Conservation (phyloP, 2,797 vertebrate genomes). For the Champsocephalus esox region DNA sequence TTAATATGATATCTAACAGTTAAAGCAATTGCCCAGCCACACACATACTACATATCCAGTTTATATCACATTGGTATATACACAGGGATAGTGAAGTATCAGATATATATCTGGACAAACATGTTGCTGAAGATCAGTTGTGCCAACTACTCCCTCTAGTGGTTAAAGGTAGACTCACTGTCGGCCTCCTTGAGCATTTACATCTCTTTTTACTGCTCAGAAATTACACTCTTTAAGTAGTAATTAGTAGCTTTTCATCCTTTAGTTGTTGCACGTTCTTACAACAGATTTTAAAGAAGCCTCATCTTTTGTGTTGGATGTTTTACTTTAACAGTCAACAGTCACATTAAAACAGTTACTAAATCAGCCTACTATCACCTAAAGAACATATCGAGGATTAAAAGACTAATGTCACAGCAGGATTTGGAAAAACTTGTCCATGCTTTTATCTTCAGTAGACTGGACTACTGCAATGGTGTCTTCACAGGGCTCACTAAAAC, state of each 20-base stretch:
- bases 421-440: no score
- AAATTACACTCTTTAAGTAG: not conserved
- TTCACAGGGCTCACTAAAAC: no score
- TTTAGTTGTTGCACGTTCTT: not conserved
- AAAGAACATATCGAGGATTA: no score
- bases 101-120: conserved; percentile 4
- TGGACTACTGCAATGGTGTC: no score
- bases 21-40: conserved; percentile 5
- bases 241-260: not conserved
- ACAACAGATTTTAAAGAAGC: not conserved
- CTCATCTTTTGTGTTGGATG: not conserved
- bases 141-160: conserved; percentile 54
- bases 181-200: not conserved
- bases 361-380: no score
- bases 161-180: conserved; percentile 26
- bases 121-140: conserved; percentile 20
- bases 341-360: no score
- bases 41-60: conserved; percentile 14
- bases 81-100: not conserved
- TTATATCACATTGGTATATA: conserved; percentile 28
- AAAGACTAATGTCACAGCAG: no score
- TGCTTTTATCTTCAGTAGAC: no score
- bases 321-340: not conserved
- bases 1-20: conserved; percentile 17
- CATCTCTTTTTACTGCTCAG: not conserved